Conservation (phyloP, 2,888 invertebrate species). For the Didymodactylos carnosus region DNA sequence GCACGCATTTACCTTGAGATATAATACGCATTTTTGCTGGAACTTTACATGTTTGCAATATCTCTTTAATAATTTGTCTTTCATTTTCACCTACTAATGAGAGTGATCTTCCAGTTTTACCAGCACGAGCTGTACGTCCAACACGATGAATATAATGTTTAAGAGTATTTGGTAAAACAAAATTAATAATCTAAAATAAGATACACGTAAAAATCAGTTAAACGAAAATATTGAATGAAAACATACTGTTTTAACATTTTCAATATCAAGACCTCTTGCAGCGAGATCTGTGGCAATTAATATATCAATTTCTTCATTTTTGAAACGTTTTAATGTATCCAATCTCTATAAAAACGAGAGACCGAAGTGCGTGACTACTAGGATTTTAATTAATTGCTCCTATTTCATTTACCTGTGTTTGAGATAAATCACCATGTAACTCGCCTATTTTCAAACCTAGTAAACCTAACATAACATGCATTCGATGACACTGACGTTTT, state of each 20-base stretch:
- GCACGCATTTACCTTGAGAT: background rate
- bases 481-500: conserved; percentile 74
- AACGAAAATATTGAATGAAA: conserved; percentile 21
- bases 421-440: conserved; percentile 83
- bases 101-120: conserved; percentile 61
- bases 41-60: conserved; percentile 46
- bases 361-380: conserved; percentile 29
- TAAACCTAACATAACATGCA: conserved; percentile 73
- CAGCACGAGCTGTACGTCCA: conserved; percentile 84
- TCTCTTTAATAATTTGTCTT: conserved; percentile 66
- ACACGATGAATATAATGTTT: conserved; percentile 88
- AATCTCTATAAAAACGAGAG: conserved; percentile 42
- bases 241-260: conserved; percentile 71
- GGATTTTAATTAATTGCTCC: no score
- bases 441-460: conserved; percentile 70
- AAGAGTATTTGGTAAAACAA: conserved; percentile 50
- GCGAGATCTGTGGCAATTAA: conserved; percentile 83
- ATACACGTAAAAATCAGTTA: background rate
- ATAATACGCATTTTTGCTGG: conserved; percentile 10
- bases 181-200: conserved; percentile 50
- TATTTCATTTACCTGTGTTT: conserved; percentile 44
- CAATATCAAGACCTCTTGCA: conserved; percentile 78
- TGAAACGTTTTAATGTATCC: conserved; percentile 67
- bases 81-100: conserved; percentile 83
- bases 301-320: conserved; percentile 48